A percentile compares a stretch with the other conserved stretches of the same genome.
phyloP scores from a whole-genome alignment of 2,113 vertebrate genomes.

The Lagopus muta region DNA sequence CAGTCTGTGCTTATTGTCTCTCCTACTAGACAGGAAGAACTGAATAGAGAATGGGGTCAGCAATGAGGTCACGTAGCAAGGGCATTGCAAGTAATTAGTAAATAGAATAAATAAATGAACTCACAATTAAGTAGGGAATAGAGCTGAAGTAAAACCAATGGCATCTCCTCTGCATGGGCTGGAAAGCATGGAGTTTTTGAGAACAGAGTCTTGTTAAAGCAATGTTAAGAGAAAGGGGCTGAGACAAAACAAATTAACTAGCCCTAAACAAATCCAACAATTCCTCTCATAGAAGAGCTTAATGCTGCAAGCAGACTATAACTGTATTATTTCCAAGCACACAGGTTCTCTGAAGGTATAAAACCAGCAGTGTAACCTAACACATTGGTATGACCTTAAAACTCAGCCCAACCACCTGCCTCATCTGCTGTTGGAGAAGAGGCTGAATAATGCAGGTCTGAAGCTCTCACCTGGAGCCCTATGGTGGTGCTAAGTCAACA shows the following conservation, averaged over 20 bases:
- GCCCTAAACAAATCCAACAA: neutral
- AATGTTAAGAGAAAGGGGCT: neutral
- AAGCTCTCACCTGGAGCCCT: neutral
- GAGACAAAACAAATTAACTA: neutral
- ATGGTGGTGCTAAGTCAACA: neutral
- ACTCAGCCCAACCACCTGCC: neutral
- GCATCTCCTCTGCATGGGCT: neutral
- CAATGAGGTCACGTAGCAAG: neutral
- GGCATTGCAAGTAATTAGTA: slow-evolving; percentile 6
- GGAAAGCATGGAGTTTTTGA: neutral
- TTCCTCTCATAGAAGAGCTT: neutral
- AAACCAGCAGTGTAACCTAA: neutral
- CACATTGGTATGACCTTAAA: neutral
- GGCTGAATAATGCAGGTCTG: neutral
- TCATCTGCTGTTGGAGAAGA: neutral
- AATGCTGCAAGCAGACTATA: neutral
- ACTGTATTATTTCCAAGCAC: neutral
- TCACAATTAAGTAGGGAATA: neutral
- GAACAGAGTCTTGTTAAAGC: neutral
- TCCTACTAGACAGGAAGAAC: neutral
- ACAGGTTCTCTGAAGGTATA: neutral
- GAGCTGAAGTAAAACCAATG: neutral
- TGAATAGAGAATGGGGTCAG: neutral
- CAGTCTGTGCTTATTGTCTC: neutral
- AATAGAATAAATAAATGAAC: slow-evolving; percentile 5